Conservation (phyloP, 2,113 vertebrate genomes). For the Xiphorhynchus elegans region DNA sequence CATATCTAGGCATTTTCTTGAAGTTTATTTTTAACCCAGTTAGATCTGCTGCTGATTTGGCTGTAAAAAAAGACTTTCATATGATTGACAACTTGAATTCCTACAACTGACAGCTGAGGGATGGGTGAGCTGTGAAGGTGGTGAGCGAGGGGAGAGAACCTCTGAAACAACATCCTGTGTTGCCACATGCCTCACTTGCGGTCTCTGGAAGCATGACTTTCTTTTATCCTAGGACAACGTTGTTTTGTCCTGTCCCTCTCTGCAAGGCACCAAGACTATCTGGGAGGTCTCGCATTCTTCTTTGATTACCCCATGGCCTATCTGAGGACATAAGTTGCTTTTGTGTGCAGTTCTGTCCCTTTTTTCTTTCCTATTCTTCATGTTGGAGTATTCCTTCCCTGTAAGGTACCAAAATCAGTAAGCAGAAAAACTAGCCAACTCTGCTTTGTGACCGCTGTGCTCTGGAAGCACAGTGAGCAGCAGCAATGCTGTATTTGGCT, state of each 20-base stretch:
- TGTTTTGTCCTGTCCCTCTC: background rate
- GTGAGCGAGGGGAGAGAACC: conserved; percentile 1
- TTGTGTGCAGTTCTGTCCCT: background rate
- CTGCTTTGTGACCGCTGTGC: background rate
- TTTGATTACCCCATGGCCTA: background rate
- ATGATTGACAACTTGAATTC: conserved; percentile 19
- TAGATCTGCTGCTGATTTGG: conserved; percentile 15
- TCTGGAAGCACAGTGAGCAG: background rate
- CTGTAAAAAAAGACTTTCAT: conserved; percentile 14
- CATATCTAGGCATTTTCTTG: background rate
- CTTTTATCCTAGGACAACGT: background rate
- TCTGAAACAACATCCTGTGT: background rate
- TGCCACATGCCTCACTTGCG: background rate
- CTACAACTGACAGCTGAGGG: conserved; percentile 7
- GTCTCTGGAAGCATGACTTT: background rate
- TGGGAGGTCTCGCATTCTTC: background rate
- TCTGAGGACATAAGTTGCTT: background rate
- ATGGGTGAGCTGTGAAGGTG: conserved; percentile 30
- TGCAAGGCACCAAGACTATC: background rate
- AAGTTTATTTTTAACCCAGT: conserved; percentile 48
- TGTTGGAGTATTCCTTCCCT: background rate
- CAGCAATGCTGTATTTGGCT: background rate
- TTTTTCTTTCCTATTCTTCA: background rate
- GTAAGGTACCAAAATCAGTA: background rate
- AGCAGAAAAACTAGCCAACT: background rate